phyloP scores from a whole-genome alignment of 2,797 vertebrate species.

The Paedocypris micromegethes region DNA sequence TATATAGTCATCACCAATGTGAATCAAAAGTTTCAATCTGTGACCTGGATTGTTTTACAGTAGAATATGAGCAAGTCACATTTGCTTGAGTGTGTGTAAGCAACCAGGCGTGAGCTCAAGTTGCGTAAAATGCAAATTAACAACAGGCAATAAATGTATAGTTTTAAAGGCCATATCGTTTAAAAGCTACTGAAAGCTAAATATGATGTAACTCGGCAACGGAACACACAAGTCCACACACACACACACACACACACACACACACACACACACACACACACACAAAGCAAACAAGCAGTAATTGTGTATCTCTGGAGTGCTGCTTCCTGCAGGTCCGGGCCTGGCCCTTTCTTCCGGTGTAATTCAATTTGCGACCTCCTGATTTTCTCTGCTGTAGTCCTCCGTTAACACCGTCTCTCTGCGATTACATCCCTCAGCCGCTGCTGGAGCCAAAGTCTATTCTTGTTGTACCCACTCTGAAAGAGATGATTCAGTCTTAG shows the following conservation, averaged over 20 bases:
- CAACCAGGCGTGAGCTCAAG: no score
- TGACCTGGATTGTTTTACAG: no score
- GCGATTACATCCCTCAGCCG: neutral
- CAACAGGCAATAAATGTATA: neutral
- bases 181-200: neutral
- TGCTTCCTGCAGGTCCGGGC: conserved; percentile 74
- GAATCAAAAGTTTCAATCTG: no score
- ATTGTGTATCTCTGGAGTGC: conserved; percentile 40
- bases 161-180: neutral
- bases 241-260: conserved; percentile 37
- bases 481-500: neutral
- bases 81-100: no score
- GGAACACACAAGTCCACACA: conserved; percentile 25
- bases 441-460: neutral
- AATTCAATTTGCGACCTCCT: conserved; percentile 77
- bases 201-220: neutral
- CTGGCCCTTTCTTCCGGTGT: conserved; percentile 72
- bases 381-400: conserved; percentile 67
- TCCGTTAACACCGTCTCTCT: neutral
- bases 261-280: conserved; percentile 44
- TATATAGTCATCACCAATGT: no score
- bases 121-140: no score
- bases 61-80: no score
- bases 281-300: conserved; percentile 34
- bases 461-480: neutral